A percentile compares a stretch with the other conserved stretches of the same genome.
phyloP scores from a whole-genome alignment of 2,888 invertebrate species.

The Glaucopsyche alexis region DNA sequence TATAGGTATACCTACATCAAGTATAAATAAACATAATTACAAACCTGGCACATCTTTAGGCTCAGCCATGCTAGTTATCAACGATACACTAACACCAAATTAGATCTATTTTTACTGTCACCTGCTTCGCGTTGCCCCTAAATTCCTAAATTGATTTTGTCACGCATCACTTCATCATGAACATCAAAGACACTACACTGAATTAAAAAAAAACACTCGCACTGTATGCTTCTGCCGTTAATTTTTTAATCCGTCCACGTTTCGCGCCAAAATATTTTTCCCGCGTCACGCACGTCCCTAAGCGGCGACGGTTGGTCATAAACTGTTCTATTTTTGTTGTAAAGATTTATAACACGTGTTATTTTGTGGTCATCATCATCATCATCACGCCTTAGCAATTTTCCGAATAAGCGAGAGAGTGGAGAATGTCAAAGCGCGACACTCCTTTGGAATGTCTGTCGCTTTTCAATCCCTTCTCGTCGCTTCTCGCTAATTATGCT shows the following conservation, averaged over 20 bases:
- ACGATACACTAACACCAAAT: conserved; percentile 39
- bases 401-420: neutral
- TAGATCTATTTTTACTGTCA: conserved; percentile 41
- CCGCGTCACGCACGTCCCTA: conserved; percentile 53
- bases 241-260: conserved; percentile 40
- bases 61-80: conserved; percentile 49
- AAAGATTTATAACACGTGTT: conserved; percentile 54
- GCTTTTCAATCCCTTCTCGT: too few species aligned
- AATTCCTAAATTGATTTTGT: conserved; percentile 45
- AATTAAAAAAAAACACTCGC: conserved; percentile 31
- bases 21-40: conserved; percentile 28
- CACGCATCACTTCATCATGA: conserved; percentile 47
- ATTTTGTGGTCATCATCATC: conserved; percentile 43
- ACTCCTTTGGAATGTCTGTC: too few species aligned
- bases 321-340: conserved; percentile 71
- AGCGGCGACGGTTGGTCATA: conserved; percentile 54
- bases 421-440: neutral
- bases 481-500: too few species aligned
- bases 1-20: too few species aligned
- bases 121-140: conserved; percentile 46
- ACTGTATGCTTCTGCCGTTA: conserved; percentile 6
- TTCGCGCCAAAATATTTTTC: conserved; percentile 51
- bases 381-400: neutral
- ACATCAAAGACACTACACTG: conserved; percentile 39
- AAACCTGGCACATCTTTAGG: conserved; percentile 45